Percentiles rank a stretch among this genome's conserved stretches.
phyloP scores from a whole-genome alignment of 2,797 vertebrate genomes.

The Platalea minor region DNA sequence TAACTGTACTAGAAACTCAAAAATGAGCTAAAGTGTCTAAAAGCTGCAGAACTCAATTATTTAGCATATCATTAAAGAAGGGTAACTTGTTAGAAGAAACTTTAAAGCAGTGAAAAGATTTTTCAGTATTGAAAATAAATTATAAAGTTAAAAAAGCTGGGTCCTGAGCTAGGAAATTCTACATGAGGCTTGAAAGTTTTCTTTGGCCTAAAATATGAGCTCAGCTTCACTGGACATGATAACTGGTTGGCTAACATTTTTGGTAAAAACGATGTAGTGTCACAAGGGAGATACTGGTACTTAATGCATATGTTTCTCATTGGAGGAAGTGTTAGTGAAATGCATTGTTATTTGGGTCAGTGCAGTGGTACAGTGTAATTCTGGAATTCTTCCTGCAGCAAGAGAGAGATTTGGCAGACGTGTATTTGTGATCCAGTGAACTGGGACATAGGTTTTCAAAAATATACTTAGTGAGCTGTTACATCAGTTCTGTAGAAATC shows the following conservation, averaged over 20 bases:
- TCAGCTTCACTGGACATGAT: not conserved
- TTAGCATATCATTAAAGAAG: not conserved
- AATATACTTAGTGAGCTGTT: not conserved
- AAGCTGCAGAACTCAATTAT: not conserved
- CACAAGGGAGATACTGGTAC: not conserved
- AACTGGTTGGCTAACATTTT: not conserved
- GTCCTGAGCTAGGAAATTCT: not conserved
- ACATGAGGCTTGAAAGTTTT: not conserved
- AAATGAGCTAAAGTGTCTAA: not conserved
- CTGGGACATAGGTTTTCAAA: not conserved
- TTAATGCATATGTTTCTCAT: not conserved
- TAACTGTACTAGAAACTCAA: not conserved
- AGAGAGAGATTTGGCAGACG: not conserved
- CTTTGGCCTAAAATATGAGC: not conserved
- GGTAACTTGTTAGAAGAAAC: not conserved
- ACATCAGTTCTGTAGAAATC: not conserved
- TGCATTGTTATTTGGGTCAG: not conserved
- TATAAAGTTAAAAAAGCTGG: not conserved
- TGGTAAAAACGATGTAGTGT: not conserved
- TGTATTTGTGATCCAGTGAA: not conserved
- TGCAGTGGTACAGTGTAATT: not conserved
- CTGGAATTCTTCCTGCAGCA: not conserved
- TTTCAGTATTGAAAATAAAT: not conserved
- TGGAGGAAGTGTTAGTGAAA: not conserved
- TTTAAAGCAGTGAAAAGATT: not conserved